Base-by-base conservation (phyloP, 2,888 invertebrate species). In the Eupithecia abbreviata region DNA sequence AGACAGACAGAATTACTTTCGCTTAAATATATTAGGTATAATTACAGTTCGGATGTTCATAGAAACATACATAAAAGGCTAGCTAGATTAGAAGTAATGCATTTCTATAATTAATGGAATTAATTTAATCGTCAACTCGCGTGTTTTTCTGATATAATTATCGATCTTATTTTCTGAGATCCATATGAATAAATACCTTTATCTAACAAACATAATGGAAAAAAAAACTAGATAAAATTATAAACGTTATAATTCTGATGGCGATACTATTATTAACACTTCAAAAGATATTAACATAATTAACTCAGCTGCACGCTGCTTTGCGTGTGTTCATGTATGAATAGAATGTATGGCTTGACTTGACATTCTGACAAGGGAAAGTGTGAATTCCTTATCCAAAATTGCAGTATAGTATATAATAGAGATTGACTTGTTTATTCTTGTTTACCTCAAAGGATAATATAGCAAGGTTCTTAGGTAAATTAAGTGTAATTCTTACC, bases 401-500 rank as follows among this genome's bases (percentile, higher is more conserved):
- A 65, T 65, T 65, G 41, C 18, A 12, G 30, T 7, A 41, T 30
- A 62, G 58, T 18, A 10, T 65, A 12, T 30, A 2, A 1, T 65
- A 13, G 10, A 65, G 30, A 30, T 30, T 30, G 30, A 65, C 65
- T 65, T 65, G 3, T 41, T 65, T 4, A 0, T 13, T 41, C 41
- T 66, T 13, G 9, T 66, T 66, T 66, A 42, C 66, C 15, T 66
- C 7, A 42, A 66, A 66, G 15, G 7, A 15, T 15, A 66, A 41
- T 66, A 13, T 15, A 66, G 42, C 15, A 68, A 68, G 10, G 13
- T 43, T 68, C 3, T 67, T 45, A 42, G 9, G 7, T 42, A 66
- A 43, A 7, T 10, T 12, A 70, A 3, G 2, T 58, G n/a, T 4
- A n/a, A 62, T 72, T 79, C 87, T 89, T 88, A 95, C 95, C 96